Percentiles rank a stretch among this genome's conserved stretches.
Evolutionary conservation across 2,888 invertebrate species (phyloP).

Genomic region (Scaptomyza parva): DNA sequence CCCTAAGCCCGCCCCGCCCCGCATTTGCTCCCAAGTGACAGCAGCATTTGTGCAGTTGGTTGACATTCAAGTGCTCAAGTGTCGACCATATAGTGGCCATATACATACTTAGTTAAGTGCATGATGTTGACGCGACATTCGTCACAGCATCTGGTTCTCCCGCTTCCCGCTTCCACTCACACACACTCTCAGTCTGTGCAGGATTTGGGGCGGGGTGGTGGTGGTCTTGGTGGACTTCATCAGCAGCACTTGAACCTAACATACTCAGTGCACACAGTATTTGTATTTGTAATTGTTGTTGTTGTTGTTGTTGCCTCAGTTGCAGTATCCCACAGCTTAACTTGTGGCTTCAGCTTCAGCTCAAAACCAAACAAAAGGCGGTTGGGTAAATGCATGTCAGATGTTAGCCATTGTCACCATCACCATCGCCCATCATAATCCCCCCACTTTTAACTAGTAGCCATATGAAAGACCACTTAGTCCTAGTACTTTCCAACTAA

Average conservation of each 20-base stretch:
- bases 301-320: no score
- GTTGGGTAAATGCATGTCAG: constrained; percentile 11
- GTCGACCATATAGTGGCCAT: constrained; percentile 49
- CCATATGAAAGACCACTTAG: constrained; percentile 5
- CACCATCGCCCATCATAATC: constrained; percentile 5
- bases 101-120: constrained; percentile 53
- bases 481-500: neutral
- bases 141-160: constrained; percentile 42
- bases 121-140: constrained; percentile 57
- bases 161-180: neutral
- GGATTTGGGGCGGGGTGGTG: no score
- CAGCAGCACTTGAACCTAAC: constrained; percentile 20
- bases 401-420: constrained; percentile 9
- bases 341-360: constrained; percentile 12
- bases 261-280: constrained; percentile 3
- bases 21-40: constrained; percentile 8
- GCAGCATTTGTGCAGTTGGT: constrained; percentile 28
- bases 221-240: constrained; percentile 10
- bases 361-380: neutral
- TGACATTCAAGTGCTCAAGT: constrained; percentile 44
- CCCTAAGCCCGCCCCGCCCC: neutral
- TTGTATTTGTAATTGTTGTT: neutral
- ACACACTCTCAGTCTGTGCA: neutral
- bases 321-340: neutral
- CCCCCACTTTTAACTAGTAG: neutral